A percentile compares a stretch with the other conserved stretches of the same genome.
phyloP scores from a whole-genome alignment of 2,797 vertebrate genomes.

The Siniperca undulata region DNA sequence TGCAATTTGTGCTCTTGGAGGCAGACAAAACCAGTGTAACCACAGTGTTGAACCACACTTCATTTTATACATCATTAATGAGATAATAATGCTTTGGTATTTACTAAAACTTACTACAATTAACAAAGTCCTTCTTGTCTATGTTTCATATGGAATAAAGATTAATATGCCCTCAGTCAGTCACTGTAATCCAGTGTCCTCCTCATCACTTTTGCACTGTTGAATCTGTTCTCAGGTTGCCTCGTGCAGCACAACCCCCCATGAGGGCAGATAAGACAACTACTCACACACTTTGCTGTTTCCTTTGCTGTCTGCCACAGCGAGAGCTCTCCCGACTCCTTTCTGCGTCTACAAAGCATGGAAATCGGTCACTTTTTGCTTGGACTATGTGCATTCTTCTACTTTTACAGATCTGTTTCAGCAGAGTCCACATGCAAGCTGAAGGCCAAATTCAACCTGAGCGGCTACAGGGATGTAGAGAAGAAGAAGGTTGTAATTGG shows the following conservation, averaged over 20 bases:
- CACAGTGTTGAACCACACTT: neutral
- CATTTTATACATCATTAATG: neutral
- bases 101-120: constrained; percentile 5
- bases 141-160: neutral
- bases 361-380: constrained; percentile 71
- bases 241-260: constrained; percentile 60
- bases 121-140: neutral
- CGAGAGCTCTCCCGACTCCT: constrained; percentile 35
- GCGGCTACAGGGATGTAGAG: constrained; percentile 86
- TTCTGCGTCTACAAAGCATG: constrained; percentile 65
- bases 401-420: constrained; percentile 34
- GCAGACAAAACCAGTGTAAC: neutral
- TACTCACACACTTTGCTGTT: constrained; percentile 67
- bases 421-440: constrained; percentile 84
- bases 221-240: constrained; percentile 43
- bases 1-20: constrained; percentile 3
- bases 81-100: neutral
- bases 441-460: constrained; percentile 91
- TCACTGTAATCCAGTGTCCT: neutral
- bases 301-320: constrained; percentile 43
- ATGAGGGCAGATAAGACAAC: constrained; percentile 68
- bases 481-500: constrained; percentile 87
- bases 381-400: constrained; percentile 72
- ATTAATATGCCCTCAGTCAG: neutral
- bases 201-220: constrained; percentile 9